Evolutionary conservation across 2,888 invertebrate species (phyloP), one percentile per base, ranked within the genome.

Genomic region (Nipponacmea schrenckii): DNA sequence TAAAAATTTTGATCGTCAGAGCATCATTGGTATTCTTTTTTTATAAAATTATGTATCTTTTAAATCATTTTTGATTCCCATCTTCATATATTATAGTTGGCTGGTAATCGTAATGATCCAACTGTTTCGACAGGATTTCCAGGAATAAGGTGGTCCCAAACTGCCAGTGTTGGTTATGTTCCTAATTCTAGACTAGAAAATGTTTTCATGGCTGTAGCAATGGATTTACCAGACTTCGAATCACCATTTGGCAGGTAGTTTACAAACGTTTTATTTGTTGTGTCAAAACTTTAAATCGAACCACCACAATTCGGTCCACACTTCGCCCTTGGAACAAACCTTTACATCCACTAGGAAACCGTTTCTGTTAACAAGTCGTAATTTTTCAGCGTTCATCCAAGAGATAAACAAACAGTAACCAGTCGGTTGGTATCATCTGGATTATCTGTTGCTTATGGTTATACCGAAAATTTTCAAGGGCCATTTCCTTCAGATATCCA

Each of bases 191-290:
- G 20, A 24, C 8, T 56, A 24, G n/a, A 56, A 56, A 56, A 56
- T 56, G 56, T 56, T 24, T 56, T 56, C 24, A 56, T 56, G 56
- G 56, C 56, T 24, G 56, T 56, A 24, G 56, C 56, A 24, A 56
- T 56, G 56, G 56, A 56, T 24, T 14, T 56, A 24, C 56, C 56
- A 17, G 56, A 56, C 4, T 56, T 24, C 14, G 20, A 56, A 56
- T 56, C 56, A 56, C 56, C 56, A 3, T 56, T 56, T 56, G 56
- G 56, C 20, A 56, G 56, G 56, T 56, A 56, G 3, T 56, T n/a
- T n/a, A n/a, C n/a, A n/a, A n/a, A n/a, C n/a, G n/a, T n/a, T 56
- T 12, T 10, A 20, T 50, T 7, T 50, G 8, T 50, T 20, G 14
- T 50, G 20, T 50, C 17, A 8, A 20, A 20, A 50, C 17, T 5